phyloP scores from a whole-genome alignment of 2,888 invertebrate genomes.

The Drosophila cracens region DNA sequence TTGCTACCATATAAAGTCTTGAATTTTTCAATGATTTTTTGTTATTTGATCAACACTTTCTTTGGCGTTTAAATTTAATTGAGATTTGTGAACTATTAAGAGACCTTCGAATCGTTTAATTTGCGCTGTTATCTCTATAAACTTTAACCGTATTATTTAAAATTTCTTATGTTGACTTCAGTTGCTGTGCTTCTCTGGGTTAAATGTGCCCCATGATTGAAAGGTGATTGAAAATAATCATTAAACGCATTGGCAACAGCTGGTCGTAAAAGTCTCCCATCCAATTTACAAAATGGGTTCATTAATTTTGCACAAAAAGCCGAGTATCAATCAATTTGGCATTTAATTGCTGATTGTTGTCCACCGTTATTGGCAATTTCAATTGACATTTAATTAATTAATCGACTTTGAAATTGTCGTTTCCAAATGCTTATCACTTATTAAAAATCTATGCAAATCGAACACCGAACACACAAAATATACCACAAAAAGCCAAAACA shows the following conservation, averaged over 20 bases:
- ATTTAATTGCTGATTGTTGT: conserved; percentile 22
- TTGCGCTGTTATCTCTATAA: not conserved
- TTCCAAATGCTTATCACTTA: conserved; percentile 70
- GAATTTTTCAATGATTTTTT: too few species aligned
- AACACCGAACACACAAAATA: conserved; percentile 13
- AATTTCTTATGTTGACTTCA: not conserved
- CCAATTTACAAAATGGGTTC: conserved; percentile 53
- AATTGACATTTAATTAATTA: conserved; percentile 80
- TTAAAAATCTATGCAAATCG: conserved; percentile 74
- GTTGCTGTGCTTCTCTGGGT: not conserved
- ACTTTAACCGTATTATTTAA: not conserved
- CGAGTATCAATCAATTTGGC: conserved; percentile 11
- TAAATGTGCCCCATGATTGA: conserved; percentile 1
- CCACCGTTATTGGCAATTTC: conserved; percentile 64
- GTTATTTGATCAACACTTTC: not conserved
- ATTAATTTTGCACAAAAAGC: conserved; percentile 51
- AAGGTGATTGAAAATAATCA: conserved; percentile 3
- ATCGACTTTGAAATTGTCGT: conserved; percentile 75
- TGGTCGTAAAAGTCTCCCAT: conserved; percentile 28
- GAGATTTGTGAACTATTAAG: not conserved
- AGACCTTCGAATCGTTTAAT: not conserved
- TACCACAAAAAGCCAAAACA: conserved; percentile 35
- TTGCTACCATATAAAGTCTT: not conserved
- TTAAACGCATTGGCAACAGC: conserved; percentile 15
- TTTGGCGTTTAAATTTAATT: not conserved